phyloP scores from a whole-genome alignment of 1,140 invertebrate genomes.

The Trissolcus basalis region DNA sequence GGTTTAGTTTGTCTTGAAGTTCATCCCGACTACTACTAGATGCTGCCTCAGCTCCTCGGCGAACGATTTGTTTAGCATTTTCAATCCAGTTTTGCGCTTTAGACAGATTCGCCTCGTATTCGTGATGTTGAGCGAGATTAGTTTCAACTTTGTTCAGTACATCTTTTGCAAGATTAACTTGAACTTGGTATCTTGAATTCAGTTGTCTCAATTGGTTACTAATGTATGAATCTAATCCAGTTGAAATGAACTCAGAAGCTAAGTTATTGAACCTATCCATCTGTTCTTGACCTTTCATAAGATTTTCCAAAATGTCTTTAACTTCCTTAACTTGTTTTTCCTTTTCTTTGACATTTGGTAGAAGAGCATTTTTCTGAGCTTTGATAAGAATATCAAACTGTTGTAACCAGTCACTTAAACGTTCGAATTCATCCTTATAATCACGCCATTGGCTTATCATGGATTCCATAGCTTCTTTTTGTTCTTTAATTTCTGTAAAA shows the following conservation, averaged over 20 bases:
- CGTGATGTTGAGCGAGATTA: conserved; percentile 90
- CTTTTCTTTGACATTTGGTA: conserved; percentile 89
- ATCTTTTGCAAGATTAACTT: conserved; percentile 93
- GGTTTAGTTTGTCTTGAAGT: conserved; percentile 87
- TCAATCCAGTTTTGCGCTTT: conserved; percentile 93
- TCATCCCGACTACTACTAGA: conserved; percentile 89
- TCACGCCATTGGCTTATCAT: conserved; percentile 90
- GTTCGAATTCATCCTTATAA: conserved; percentile 94
- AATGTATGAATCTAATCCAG: conserved; percentile 92
- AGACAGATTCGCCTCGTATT: conserved; percentile 86
- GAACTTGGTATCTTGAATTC: conserved; percentile 93
- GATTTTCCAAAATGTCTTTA: conserved; percentile 84
- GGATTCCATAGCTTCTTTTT: conserved; percentile 88
- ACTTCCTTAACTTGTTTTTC: conserved; percentile 88
- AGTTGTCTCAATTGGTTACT: conserved; percentile 92
- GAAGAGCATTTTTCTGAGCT: conserved; percentile 89
- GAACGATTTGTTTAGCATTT: conserved; percentile 88
- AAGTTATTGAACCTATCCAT: conserved; percentile 90
- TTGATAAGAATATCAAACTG: conserved; percentile 94
- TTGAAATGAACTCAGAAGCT: conserved; percentile 85
- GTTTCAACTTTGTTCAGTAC: conserved; percentile 94
- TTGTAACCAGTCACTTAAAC: conserved; percentile 94
- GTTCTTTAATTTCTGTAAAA: conserved; percentile 84
- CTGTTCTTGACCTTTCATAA: conserved; percentile 88
- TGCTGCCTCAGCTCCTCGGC: conserved; percentile 85